A percentile compares a stretch with the other conserved stretches of the same genome.
phyloP scores from a whole-genome alignment of 2,888 invertebrate genomes.

The Blastobasis lacticolella region DNA sequence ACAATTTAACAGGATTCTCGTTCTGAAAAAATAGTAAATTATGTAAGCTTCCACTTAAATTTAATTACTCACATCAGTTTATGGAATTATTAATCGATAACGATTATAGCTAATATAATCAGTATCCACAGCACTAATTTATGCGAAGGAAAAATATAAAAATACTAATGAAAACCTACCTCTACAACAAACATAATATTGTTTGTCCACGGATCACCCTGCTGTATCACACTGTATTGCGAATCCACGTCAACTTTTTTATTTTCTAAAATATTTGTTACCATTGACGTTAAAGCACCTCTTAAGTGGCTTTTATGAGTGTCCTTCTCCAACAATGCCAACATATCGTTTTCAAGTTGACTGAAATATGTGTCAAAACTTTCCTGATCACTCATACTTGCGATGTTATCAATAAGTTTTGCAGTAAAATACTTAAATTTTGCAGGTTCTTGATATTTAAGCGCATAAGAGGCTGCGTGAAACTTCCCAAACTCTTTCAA shows the following conservation, averaged over 20 bases:
- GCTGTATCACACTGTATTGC: conserved; percentile 17
- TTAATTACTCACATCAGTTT: too few species aligned
- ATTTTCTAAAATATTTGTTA: neutral
- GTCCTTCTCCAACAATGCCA: neutral
- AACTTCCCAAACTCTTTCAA: conserved; percentile 27
- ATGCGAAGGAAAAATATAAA: neutral
- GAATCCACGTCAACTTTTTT: conserved; percentile 8
- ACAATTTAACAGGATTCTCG: neutral
- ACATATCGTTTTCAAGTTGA: conserved; percentile 3
- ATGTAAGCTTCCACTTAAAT: too few species aligned
- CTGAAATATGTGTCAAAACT: neutral
- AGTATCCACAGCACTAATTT: too few species aligned
- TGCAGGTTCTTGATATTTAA: conserved; percentile 25
- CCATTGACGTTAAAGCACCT: neutral
- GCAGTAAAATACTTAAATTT: conserved; percentile 14
- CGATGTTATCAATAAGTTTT: conserved; percentile 14
- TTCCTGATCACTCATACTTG: neutral
- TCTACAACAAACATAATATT: conserved; percentile 19
- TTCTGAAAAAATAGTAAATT: neutral
- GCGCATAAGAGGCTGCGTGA: conserved; percentile 28
- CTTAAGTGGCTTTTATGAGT: neutral
- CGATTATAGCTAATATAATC: too few species aligned
- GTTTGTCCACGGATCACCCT: conserved; percentile 26
- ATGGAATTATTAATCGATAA: too few species aligned
- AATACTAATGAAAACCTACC: conserved; percentile 10